Evolutionary conservation across 2,113 vertebrate genomes (phyloP).

Genomic region (Murina feae): DNA sequence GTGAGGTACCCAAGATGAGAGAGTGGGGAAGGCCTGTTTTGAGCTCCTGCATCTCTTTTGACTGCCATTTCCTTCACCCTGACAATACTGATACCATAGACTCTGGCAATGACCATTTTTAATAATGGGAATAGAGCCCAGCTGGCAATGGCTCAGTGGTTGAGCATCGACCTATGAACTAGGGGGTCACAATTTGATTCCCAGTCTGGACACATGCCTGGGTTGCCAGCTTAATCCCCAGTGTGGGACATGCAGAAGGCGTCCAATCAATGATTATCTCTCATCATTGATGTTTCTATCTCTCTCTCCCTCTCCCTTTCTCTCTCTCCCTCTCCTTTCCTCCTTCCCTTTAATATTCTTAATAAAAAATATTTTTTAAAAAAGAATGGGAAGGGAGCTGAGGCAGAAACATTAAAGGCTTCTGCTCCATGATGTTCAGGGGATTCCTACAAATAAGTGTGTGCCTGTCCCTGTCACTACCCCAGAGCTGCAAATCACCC

Average conservation of each 20-base stretch:
- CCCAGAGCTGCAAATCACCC: neutral
- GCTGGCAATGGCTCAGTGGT: no score
- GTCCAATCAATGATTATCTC: no score
- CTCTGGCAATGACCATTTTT: neutral
- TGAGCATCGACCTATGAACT: no score
- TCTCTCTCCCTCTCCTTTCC: no score
- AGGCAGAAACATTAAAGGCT: neutral
- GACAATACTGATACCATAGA: neutral
- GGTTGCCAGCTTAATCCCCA: no score
- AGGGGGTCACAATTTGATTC: no score
- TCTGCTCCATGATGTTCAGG: neutral
- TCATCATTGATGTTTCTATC: no score
- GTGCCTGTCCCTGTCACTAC: rapidly evolving
- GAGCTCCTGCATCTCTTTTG: neutral
- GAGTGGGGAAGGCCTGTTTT: neutral
- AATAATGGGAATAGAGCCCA: neutral
- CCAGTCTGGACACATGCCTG: no score
- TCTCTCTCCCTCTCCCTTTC: no score
- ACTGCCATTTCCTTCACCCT: neutral
- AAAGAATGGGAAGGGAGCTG: neutral
- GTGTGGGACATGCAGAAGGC: no score
- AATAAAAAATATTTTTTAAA: no score
- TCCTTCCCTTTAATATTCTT: no score
- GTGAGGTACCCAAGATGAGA: neutral
- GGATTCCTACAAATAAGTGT: neutral